A percentile compares a stretch with the other conserved stretches of the same genome.
phyloP scores from a whole-genome alignment of 2,113 vertebrate species.

The Neolamprologus modestus region DNA sequence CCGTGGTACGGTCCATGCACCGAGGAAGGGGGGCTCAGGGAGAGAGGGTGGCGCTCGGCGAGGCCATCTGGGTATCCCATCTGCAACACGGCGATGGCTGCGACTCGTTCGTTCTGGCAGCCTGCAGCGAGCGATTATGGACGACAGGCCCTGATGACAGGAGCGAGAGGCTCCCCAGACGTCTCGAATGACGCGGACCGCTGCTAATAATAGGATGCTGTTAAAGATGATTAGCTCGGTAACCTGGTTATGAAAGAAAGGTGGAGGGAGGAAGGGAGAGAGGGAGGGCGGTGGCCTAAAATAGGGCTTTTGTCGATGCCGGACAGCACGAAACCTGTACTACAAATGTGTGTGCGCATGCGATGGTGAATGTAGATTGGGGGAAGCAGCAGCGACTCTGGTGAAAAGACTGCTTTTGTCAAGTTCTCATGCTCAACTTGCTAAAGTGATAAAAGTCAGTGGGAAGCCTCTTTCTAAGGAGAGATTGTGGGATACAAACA shows the following conservation, averaged over 20 bases:
- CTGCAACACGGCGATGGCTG: constrained; percentile 61
- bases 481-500: not conserved
- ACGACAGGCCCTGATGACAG: constrained; percentile 45
- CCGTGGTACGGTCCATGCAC: constrained; percentile 15
- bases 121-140: constrained; percentile 36
- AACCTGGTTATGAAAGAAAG: constrained; percentile 38
- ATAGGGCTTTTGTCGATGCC: not conserved
- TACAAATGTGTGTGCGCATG: not conserved
- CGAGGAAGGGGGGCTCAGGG: constrained; percentile 20
- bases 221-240: constrained; percentile 37
- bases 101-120: constrained; percentile 49
- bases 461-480: not conserved
- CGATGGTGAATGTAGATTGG: not conserved
- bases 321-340: not conserved
- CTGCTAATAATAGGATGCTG: constrained; percentile 61
- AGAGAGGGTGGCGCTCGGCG: constrained; percentile 30
- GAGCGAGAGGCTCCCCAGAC: constrained; percentile 49
- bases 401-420: not conserved
- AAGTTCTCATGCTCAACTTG: not conserved
- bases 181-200: constrained; percentile 43
- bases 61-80: constrained; percentile 75
- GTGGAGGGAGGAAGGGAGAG: not conserved
- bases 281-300: not conserved
- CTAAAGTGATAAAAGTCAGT: not conserved
- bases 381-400: not conserved